Evolutionary conservation across 2,888 invertebrate species (phyloP).

Genomic region (Hylaea fasciaria): DNA sequence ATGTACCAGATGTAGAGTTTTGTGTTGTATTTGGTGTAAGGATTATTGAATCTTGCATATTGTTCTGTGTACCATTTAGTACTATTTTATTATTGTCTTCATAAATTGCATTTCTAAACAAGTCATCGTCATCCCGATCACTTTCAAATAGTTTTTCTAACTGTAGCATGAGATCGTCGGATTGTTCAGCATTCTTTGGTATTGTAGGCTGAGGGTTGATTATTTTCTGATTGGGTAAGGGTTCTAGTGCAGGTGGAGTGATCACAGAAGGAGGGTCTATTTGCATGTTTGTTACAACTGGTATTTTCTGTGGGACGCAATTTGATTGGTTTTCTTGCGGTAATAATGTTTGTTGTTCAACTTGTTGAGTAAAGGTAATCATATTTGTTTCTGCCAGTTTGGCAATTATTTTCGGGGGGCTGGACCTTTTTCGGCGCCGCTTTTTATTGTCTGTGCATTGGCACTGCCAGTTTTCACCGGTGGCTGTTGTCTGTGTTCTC

Average conservation of each 20-base stretch:
- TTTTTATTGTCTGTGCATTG: constrained; percentile 60
- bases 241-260: constrained; percentile 29
- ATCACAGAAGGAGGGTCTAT: constrained; percentile 27
- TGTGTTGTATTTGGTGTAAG: no score
- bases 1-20: no score
- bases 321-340: constrained; percentile 24
- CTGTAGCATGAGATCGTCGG: constrained; percentile 72
- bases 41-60: constrained; percentile 29
- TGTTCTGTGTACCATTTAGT: constrained; percentile 4
- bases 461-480: constrained; percentile 66
- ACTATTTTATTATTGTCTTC: constrained; percentile 17
- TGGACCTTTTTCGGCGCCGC: constrained; percentile 52
- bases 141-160: constrained; percentile 77
- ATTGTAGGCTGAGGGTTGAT: constrained; percentile 31
- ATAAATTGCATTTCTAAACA: constrained; percentile 67
- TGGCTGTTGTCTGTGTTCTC: constrained; percentile 40
- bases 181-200: constrained; percentile 45
- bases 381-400: constrained; percentile 38
- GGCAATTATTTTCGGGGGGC: constrained; percentile 28
- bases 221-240: constrained; percentile 30
- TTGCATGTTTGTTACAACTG: constrained; percentile 48
- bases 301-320: constrained; percentile 43
- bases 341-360: constrained; percentile 29
- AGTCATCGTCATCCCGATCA: constrained; percentile 72
- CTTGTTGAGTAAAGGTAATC: constrained; percentile 15